Base-by-base conservation (phyloP, 2,113 vertebrate species). In the Cepphus grylle region DNA sequence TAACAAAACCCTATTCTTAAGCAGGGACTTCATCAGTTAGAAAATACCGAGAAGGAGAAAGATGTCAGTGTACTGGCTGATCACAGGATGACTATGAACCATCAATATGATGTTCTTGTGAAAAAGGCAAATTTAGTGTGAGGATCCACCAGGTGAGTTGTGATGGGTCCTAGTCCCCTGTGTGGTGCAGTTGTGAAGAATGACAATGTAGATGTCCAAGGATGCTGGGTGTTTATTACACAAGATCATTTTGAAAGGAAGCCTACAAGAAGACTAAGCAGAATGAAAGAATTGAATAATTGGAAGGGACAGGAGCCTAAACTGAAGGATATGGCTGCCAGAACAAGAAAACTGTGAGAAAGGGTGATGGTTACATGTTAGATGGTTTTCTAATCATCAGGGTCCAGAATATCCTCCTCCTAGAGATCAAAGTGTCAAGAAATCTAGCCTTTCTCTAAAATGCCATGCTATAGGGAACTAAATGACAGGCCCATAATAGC, bases 31-130 rank as follows among this genome's bases (percentile, higher is more conserved):
- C 71, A 91, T 82, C 95, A 93, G 94, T 93, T 95, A 90, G 82
- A 83, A 93, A 94, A 92, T 97, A 96, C 92, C 88, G 91, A 95
- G 95, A 96, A 97, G 94, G 66, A 81, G 73, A 87, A 63, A 87
- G 42, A 38, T 90, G 45, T 73, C 45, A 2, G 55, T 49, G 63
- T 45, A 40, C 50, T 63, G 92, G 52, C 52, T 91, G n/a, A 74
- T 95, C 92, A 8, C 92, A 72, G 61, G 90, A 97, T 97, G 95
- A 95, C 69, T 97, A 40, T 2, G 2, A 87, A 20, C 55, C 45
- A 84, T 15, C 47, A 83, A 32, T 80, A 20, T 32, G 29, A 32
- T 16, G 4, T 89, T 94, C 81, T 26, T 43, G 10, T 74, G 92
- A 87, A 91, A 94, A 81, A 93, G n/a, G 50, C 20, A 71, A 55